Evolutionary conservation across 1,140 invertebrate genomes (phyloP), one percentile per base, ranked within the genome.

Genomic region (Ooceraea biroi): DNA sequence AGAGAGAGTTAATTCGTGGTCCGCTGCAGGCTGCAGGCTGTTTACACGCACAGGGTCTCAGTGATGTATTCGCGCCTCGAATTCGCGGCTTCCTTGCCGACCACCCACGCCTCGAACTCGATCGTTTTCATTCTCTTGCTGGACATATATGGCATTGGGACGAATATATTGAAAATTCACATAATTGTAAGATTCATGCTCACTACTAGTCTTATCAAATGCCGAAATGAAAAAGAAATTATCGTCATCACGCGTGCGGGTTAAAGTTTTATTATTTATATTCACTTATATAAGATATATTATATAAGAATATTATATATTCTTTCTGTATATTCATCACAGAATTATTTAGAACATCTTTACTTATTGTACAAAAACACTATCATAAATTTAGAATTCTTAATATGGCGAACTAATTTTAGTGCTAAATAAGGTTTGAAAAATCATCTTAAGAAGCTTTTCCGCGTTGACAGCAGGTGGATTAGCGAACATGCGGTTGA

Each of bases 31-130:
- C 72, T 88, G 25, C 48, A 74, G 83, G 83, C 87, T 91, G 86
- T 90, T 91, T 90, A 90, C 90, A 87, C 74, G 82, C 85, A 82
- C 72, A 41, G 41, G 25, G 36, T 58, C 52, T 36, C 84, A 52
- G 73, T 85, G 83, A 77, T 84, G 84, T 87, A 89, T 88, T 91
- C 90, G 71, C 86, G 74, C 82, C 84, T 87, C 65, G 74, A 80
- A 90, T 85, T 84, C 84, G 44, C 57, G 71, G 57, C 61, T 76
- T 88, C 63, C 68, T 52, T 48, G 52, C 46, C 60, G 84, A 84
- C 87, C 87, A 77, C 52, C 78, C 55, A 55, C 48, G 50, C 66
- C 22, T 65, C 65, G 74, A 48, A 58, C 71, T 41, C 41, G 41
- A 10, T 5, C 12, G 12, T 41, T 36, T n/a, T 58, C 2, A 14